These are phyloP conservation scores for Pyrgilauda ruficollis DNA, from an alignment of 2,113 vertebrate genomes.

Conservation along the genomic window DNA sequence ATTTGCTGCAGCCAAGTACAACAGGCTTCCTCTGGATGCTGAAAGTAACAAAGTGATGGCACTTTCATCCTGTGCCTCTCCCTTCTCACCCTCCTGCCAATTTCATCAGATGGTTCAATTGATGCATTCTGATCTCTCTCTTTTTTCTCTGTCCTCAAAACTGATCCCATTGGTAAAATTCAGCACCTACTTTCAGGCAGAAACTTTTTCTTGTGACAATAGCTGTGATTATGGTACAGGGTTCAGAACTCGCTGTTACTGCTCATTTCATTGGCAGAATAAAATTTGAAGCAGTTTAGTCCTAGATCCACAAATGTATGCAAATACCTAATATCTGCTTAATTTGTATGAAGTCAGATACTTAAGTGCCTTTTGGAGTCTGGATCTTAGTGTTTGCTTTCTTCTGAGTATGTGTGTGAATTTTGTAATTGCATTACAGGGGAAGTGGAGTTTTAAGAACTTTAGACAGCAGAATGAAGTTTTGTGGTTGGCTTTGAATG, in stretches of 20 bases:
- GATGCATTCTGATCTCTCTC: neutral
- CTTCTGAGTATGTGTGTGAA: neutral
- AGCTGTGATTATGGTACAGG: neutral
- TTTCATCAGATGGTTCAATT: neutral
- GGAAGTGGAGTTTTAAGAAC: slow-evolving; percentile 2
- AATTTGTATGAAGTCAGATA: slow-evolving; percentile 13
- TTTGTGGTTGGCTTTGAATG: slow-evolving; percentile 5
- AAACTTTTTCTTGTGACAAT: neutral
- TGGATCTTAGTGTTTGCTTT: neutral
- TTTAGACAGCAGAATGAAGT: neutral
- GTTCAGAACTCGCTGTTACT: neutral
- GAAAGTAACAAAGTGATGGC: neutral
- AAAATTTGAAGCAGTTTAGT: neutral
- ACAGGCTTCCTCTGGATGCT: neutral
- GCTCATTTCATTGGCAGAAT: neutral
- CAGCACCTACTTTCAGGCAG: neutral
- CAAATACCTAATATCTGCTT: neutral
- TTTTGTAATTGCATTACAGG: slow-evolving; percentile 25
- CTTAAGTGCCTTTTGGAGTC: neutral
- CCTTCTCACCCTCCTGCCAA: neutral
- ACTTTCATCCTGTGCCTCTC: neutral
- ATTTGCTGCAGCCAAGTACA: neutral
- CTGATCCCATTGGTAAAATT: neutral
- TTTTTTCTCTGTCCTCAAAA: neutral
- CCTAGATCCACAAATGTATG: neutral